Evolutionary conservation across 2,888 invertebrate genomes (phyloP).

Genomic region (Onthophagus sagittarius): DNA sequence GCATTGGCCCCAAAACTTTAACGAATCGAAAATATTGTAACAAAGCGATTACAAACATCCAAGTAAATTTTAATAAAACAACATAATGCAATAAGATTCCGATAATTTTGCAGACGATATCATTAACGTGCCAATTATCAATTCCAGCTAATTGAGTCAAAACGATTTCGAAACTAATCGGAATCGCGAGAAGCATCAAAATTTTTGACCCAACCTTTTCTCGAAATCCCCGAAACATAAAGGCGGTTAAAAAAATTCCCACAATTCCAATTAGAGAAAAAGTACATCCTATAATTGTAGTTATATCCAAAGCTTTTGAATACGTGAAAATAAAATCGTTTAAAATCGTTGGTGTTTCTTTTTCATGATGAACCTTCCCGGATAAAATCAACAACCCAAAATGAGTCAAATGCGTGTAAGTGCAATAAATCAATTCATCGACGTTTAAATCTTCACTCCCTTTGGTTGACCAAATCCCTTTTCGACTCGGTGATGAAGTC

Average conservation of each 20-base stretch:
- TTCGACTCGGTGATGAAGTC: constrained; percentile 35
- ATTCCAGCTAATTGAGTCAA: constrained; percentile 44
- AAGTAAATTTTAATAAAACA: constrained; percentile 63
- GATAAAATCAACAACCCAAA: constrained; percentile 54
- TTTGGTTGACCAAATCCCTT: constrained; percentile 55
- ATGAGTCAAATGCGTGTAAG: constrained; percentile 57
- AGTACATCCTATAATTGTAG: constrained; percentile 53
- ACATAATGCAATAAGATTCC: constrained; percentile 64
- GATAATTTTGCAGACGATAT: constrained; percentile 53
- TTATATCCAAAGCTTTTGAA: constrained; percentile 50
- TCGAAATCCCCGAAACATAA: constrained; percentile 58
- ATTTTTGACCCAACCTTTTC: constrained; percentile 60
- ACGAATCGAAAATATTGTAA: constrained; percentile 66
- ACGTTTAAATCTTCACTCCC: constrained; percentile 51
- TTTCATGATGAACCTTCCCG: constrained; percentile 25
- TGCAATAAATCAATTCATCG: constrained; percentile 48
- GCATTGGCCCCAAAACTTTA: constrained; percentile 58
- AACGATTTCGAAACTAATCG: constrained; percentile 50
- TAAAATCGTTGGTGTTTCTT: constrained; percentile 33
- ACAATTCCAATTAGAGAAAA: constrained; percentile 53
- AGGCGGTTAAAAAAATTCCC: constrained; percentile 54
- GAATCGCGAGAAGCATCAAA: constrained; percentile 55
- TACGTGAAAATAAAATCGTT: constrained; percentile 24
- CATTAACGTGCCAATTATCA: constrained; percentile 43
- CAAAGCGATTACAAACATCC: constrained; percentile 70